Conservation (phyloP, 2,888 invertebrate species). For the Oasisia sp. region DNA sequence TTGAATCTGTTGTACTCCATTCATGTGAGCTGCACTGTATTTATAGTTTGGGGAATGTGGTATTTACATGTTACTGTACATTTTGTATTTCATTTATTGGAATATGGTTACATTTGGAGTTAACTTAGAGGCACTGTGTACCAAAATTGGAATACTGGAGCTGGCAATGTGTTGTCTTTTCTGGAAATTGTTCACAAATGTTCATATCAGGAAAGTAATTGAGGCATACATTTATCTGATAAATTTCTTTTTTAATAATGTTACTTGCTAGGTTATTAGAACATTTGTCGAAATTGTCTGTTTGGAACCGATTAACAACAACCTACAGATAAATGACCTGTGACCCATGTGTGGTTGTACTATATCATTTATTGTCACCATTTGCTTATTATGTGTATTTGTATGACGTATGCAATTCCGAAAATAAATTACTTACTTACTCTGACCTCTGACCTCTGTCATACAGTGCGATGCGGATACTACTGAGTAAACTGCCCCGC, state of each 20-base stretch:
- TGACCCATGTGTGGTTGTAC: neutral
- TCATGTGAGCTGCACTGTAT: neutral
- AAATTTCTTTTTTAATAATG: neutral
- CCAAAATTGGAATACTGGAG: too few species aligned
- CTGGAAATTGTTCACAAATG: too few species aligned
- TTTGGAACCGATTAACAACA: neutral
- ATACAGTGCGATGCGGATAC: conserved; percentile 89
- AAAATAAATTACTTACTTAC: too few species aligned
- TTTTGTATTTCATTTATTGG: neutral
- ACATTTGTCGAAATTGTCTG: neutral
- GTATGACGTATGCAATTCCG: too few species aligned
- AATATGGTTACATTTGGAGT: too few species aligned
- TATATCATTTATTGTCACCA: too few species aligned
- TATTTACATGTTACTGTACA: neutral
- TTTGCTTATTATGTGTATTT: too few species aligned
- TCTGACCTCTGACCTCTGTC: neutral
- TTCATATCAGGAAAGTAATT: too few species aligned
- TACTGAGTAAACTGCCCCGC: conserved; percentile 89
- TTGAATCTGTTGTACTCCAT: neutral
- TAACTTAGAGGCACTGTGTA: too few species aligned
- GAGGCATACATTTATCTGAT: neutral
- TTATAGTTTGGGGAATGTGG: neutral
- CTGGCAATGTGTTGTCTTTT: too few species aligned
- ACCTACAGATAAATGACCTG: neutral
- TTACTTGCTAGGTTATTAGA: neutral